These are phyloP conservation scores for Torymus auratus DNA, from an alignment of 2,888 invertebrate species.

Conservation along the genomic window DNA sequence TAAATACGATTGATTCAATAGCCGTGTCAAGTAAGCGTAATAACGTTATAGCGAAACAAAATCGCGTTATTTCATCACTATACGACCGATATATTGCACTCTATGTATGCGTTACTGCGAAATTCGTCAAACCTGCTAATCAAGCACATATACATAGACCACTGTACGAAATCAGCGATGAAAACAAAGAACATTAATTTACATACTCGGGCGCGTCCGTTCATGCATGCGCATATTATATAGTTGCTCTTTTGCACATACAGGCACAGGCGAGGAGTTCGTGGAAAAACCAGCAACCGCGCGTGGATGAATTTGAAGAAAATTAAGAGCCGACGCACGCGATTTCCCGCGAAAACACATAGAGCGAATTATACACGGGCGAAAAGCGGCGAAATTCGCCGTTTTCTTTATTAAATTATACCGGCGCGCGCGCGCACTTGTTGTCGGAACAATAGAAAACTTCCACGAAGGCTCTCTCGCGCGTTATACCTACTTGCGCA, in stretches of 20 bases:
- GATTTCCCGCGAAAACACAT: neutral
- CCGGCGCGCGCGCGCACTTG: neutral
- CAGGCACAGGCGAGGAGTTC: neutral
- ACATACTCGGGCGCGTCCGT: neutral
- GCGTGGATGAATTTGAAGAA: neutral
- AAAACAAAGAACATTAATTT: too few species aligned
- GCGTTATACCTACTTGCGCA: neutral
- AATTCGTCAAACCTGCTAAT: too few species aligned
- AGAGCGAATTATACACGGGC: conserved; percentile 6
- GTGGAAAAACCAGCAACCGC: neutral
- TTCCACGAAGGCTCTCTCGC: conserved; percentile 32
- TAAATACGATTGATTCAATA: too few species aligned
- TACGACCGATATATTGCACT: too few species aligned
- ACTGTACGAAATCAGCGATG: too few species aligned
- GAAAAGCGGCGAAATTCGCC: conserved; percentile 12
- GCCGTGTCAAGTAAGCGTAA: too few species aligned
- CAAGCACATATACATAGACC: too few species aligned
- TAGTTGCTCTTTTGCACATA: too few species aligned
- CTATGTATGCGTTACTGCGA: too few species aligned
- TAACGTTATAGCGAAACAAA: too few species aligned
- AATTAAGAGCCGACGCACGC: neutral
- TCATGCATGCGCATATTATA: neutral
- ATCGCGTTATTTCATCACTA: too few species aligned
- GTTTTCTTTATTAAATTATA: conserved; percentile 49
- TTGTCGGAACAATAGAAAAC: conserved; percentile 42